Evolutionary conservation across 2,888 invertebrate genomes (phyloP).

Genomic region (Yponomeuta malinellus): DNA sequence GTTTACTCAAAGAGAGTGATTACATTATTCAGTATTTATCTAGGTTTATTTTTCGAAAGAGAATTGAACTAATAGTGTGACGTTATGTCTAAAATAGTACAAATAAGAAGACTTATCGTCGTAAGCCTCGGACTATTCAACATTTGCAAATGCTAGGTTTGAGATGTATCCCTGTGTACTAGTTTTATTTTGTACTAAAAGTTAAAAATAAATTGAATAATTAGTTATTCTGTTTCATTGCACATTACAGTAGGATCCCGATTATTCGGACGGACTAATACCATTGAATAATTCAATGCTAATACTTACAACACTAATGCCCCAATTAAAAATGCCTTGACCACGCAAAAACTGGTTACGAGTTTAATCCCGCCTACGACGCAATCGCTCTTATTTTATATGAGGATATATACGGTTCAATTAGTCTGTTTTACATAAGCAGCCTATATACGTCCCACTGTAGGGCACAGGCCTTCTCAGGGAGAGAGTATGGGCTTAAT

Average conservation of each 20-base stretch:
- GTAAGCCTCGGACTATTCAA: slow-evolving; percentile 76
- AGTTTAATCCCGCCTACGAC: too few relatives aligned
- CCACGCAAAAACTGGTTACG: too few relatives aligned
- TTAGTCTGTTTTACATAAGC: too few relatives aligned
- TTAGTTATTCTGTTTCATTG: slow-evolving; percentile 31
- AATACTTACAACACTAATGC: too few relatives aligned
- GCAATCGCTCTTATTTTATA: too few relatives aligned
- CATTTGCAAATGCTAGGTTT: slow-evolving; percentile 75
- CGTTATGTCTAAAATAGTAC: slow-evolving; percentile 77
- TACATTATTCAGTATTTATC: slow-evolving; percentile 72
- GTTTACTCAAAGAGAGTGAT: slow-evolving; percentile 64
- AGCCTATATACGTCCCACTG: too few relatives aligned
- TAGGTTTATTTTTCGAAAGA: slow-evolving; percentile 65
- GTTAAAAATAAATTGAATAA: slow-evolving; percentile 75
- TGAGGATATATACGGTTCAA: too few relatives aligned
- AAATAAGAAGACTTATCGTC: slow-evolving; percentile 78
- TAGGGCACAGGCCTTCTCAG: too few relatives aligned
- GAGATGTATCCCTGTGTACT: slow-evolving; percentile 77
- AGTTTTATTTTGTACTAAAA: slow-evolving; percentile 78
- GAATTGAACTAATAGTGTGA: slow-evolving; percentile 72
- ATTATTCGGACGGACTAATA: background rate
- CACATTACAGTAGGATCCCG: slow-evolving; percentile 3
- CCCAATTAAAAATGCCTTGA: too few relatives aligned
- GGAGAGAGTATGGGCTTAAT: too few relatives aligned
- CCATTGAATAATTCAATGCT: too few relatives aligned